Percentiles rank a stretch among this genome's conserved stretches.
phyloP scores from a whole-genome alignment of 2,113 vertebrate species.

The Gorsachius goisagi region DNA sequence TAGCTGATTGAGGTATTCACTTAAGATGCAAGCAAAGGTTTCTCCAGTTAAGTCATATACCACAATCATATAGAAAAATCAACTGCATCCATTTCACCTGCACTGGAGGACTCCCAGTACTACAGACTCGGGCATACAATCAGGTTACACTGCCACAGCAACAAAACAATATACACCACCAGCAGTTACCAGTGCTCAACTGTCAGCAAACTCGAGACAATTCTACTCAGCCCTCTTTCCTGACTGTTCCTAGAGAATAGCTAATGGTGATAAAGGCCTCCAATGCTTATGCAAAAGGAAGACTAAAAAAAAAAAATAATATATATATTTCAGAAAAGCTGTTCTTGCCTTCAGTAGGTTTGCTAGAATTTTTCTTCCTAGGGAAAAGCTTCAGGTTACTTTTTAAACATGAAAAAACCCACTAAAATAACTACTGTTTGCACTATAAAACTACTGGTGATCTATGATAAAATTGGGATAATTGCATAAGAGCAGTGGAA shows the following conservation, averaged over 20 bases:
- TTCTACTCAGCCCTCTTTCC: background rate
- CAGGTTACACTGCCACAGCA: background rate
- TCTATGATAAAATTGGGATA: background rate
- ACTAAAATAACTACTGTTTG: background rate
- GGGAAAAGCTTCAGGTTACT: background rate
- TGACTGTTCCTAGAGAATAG: background rate
- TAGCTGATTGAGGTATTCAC: background rate
- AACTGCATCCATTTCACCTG: background rate
- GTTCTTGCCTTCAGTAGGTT: background rate
- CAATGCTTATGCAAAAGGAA: background rate
- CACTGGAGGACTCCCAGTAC: background rate
- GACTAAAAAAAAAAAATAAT: background rate
- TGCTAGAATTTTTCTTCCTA: background rate
- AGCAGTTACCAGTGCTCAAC: background rate
- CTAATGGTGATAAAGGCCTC: background rate
- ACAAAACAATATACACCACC: background rate
- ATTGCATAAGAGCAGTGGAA: conserved; percentile 6
- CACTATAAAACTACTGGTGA: background rate
- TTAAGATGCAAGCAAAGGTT: background rate
- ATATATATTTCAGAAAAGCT: background rate
- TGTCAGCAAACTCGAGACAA: background rate
- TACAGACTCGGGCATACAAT: background rate
- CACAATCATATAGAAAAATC: background rate
- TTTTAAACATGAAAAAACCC: background rate
- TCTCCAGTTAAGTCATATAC: background rate